phyloP scores from a whole-genome alignment of 2,888 invertebrate species.

The Tinea pellionella region DNA sequence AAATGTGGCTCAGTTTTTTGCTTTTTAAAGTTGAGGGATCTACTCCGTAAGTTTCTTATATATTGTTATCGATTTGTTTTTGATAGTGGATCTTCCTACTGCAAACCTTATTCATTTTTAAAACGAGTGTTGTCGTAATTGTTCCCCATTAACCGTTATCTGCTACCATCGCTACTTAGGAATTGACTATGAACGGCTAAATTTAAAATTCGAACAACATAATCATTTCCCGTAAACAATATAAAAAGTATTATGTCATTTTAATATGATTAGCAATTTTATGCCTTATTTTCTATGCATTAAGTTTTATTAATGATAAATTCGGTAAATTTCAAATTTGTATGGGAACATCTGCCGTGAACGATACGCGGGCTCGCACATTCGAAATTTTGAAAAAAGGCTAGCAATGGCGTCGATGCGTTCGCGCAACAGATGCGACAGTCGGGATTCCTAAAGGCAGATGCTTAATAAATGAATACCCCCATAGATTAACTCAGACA shows the following conservation, averaged over 20 bases:
- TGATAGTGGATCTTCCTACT: not conserved
- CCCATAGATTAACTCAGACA: slow-evolving; percentile 44
- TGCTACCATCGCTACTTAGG: slow-evolving; percentile 45
- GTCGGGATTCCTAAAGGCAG: slow-evolving; percentile 62
- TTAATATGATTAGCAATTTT: slow-evolving; percentile 16
- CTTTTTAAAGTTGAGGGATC: too few species aligned
- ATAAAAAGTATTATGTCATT: slow-evolving; percentile 1
- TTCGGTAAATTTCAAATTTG: slow-evolving; percentile 18
- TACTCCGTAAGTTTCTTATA: not conserved
- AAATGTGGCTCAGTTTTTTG: too few species aligned
- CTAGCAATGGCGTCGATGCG: slow-evolving; percentile 20
- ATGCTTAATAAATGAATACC: slow-evolving; percentile 47
- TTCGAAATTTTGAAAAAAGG: slow-evolving; percentile 57
- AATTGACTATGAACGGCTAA: slow-evolving; percentile 37
- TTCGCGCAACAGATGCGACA: slow-evolving; percentile 62
- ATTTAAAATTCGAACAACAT: slow-evolving; percentile 62
- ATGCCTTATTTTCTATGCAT: not conserved
- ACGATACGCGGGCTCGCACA: slow-evolving; percentile 47
- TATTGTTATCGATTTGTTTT: not conserved
- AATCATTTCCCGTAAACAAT: slow-evolving; percentile 45
- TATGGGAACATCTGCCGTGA: slow-evolving; percentile 54
- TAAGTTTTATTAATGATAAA: slow-evolving; percentile 15
- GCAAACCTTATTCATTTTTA: not conserved
- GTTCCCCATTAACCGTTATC: slow-evolving; percentile 55
- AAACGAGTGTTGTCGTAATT: slow-evolving; percentile 31